Evolutionary conservation across 37 sponge, comb jelly and placozoan species (phyloP), one percentile per base, ranked within the genome.

Genomic region (Tethya wilhelma): DNA sequence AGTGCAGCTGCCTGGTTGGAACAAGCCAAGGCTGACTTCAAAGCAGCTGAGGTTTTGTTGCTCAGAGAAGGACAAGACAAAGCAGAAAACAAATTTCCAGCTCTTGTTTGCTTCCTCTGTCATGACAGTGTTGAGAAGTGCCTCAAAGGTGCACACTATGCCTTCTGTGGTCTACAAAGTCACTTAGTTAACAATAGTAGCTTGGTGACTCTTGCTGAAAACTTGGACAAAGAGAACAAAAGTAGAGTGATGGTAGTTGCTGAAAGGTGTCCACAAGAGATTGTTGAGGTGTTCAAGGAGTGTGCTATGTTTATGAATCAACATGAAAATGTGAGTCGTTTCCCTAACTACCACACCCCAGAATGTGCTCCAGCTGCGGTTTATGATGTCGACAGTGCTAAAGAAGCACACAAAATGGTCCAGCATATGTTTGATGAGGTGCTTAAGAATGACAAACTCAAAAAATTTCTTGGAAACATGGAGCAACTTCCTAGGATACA

Each of bases 81-180:
- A 69, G 19, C 74, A 55, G 59, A 53, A 20, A 49, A 4, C 67
- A 25, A 74, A 4, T 90, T 84, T 64, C 90, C 90, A 40, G 87
- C 88, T 14, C 79, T 80, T 0, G 75, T 91, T 23, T 91, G 92
- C 73, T 91, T 91, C 39, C 79, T 91, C 0, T 73, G 76, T 29
- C 92, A 91, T 73, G 92, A 91, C 19, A 65, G 49, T 23, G 84
- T 79, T 1, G 92, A 91, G 42, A 91, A 91, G 69, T 77, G 83
- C 59, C 49, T 91, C 32, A 91, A 87, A 31, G 92, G 83, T 34
- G 38, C 83, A 2, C 68, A 79, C 37, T 83, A 79, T 83, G 84
- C 87, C 19, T 79, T 65, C 26, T 75, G 76, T 72, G 88, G 88
- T 28, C 56, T 78, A 1, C 64, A 25, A 9, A 11, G 77, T 56